phyloP scores from a whole-genome alignment of 1,140 invertebrate genomes.

The Dolichoris vasculosae region DNA sequence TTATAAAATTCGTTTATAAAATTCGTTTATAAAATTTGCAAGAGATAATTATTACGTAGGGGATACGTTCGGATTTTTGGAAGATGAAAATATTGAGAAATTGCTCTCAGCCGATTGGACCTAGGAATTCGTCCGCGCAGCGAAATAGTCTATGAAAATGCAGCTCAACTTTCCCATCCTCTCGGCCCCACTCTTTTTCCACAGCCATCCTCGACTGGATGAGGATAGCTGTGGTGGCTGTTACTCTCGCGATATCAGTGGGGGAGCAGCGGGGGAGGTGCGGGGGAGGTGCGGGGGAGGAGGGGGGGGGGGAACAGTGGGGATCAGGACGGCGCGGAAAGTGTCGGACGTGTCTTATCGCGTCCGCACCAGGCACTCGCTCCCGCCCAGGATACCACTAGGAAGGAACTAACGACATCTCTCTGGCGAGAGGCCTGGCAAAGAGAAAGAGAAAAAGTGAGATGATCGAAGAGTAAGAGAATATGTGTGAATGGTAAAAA shows the following conservation, averaged over 20 bases:
- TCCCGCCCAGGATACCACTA: conserved; percentile 7
- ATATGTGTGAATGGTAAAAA: neutral
- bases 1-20: no score
- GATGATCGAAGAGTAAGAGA: neutral
- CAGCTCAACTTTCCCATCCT: neutral
- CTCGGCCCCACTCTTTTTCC: neutral
- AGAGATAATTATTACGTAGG: neutral
- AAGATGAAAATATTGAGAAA: neutral
- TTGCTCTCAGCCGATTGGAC: neutral
- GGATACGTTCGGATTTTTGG: neutral
- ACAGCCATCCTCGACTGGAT: neutral
- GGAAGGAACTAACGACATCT: conserved; percentile 1
- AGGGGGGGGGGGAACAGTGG: no score
- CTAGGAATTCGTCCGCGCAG: neutral
- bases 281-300: no score
- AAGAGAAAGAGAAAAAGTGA: neutral
- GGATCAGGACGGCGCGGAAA: conserved; percentile 64
- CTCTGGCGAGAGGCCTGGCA: neutral
- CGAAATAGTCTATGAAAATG: neutral
- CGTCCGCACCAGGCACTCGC: conserved; percentile 67
- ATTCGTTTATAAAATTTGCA: neutral
- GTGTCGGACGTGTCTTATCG: conserved; percentile 73
- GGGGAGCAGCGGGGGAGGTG: no score
- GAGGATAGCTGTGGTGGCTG: neutral
- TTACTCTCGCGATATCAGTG: conserved; percentile 64